Evolutionary conservation across 1,140 invertebrate genomes (phyloP).

Genomic region (Steinernema feltiae): DNA sequence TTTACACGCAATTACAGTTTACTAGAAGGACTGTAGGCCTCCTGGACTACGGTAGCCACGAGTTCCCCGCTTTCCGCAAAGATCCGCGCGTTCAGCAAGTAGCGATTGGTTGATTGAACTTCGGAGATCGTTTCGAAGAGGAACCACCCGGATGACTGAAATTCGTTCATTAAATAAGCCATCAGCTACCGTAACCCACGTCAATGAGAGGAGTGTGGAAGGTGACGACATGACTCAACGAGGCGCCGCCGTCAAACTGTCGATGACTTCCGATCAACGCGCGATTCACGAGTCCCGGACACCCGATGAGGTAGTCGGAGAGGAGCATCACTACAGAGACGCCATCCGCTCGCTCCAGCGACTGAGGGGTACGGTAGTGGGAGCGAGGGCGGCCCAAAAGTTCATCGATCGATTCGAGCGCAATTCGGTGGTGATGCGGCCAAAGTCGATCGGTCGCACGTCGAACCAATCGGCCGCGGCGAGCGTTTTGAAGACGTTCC

Average conservation of each 20-base stretch:
- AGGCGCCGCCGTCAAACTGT: not conserved
- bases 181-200: not conserved
- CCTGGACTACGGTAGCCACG: not conserved
- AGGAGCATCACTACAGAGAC: not conserved
- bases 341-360: not conserved
- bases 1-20: not conserved
- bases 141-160: not conserved
- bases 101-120: not conserved
- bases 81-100: not conserved
- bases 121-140: not conserved
- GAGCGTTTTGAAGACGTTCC: constrained; percentile 5
- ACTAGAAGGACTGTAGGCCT: not conserved
- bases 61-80: not conserved
- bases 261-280: not conserved
- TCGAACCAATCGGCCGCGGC: not conserved
- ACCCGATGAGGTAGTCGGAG: not conserved
- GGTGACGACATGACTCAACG: not conserved
- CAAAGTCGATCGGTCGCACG: not conserved
- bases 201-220: not conserved
- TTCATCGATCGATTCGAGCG: not conserved
- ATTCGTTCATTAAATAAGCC: not conserved
- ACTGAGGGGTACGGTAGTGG: not conserved
- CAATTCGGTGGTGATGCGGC: not conserved
- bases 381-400: not conserved
- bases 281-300: not conserved